Evolutionary conservation across 2,797 vertebrate species (phyloP).

Genomic region (Liasis olivaceus): DNA sequence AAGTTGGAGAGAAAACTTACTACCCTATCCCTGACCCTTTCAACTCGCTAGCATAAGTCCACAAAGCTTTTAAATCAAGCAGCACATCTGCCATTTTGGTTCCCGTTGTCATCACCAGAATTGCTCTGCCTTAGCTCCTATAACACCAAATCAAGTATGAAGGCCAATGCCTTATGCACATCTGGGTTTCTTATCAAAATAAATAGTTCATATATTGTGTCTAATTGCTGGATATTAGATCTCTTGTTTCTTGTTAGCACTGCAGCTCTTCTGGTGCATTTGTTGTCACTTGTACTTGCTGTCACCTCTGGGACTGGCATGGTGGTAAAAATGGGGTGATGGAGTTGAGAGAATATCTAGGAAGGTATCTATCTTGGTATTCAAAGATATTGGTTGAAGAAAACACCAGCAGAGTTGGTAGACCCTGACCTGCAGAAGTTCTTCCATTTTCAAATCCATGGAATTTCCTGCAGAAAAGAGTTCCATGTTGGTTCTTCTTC

Average conservation of each 20-base stretch:
- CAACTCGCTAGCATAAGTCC: too few species aligned
- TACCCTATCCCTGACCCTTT: too few species aligned
- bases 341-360: background rate
- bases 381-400: too few species aligned
- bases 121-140: too few species aligned
- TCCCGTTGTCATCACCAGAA: too few species aligned
- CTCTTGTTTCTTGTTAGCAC: too few species aligned
- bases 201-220: background rate
- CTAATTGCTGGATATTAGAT: background rate
- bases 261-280: too few species aligned
- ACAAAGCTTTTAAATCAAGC: too few species aligned
- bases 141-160: background rate
- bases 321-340: background rate
- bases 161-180: background rate
- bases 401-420: background rate
- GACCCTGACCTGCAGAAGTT: too few species aligned
- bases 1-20: too few species aligned
- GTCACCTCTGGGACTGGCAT: background rate
- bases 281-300: background rate
- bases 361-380: background rate
- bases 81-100: too few species aligned
- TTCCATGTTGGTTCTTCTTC: background rate
- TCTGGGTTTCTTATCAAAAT: background rate
- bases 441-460: background rate
- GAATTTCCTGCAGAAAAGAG: background rate